Base-by-base conservation (phyloP, 2,113 vertebrate species). In the Thamnaconus septentrionalis region DNA sequence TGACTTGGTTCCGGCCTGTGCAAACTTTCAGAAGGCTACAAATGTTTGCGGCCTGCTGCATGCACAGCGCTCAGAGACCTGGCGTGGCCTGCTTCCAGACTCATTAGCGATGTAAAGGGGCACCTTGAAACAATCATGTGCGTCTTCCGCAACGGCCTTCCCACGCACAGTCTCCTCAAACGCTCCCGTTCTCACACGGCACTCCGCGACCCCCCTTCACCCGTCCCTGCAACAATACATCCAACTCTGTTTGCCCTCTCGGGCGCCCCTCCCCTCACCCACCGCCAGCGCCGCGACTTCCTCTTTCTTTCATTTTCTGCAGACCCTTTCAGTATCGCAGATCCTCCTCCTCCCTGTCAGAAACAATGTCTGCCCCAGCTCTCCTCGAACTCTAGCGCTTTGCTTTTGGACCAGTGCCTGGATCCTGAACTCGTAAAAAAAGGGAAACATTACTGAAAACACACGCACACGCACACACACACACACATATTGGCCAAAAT, bases 271-370 rank as follows among this genome's bases (percentile, higher is more conserved):
- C 18, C 18, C 2, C 18, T 31, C 18, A 31, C 18, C 18, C 18
- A 31, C 18, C 18, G 18, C 18, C 18, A 31, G 18, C 18, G 18
- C 18, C 64, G 61, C 77, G 68, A 85, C 78, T 86, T 89, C 89
- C 87, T 83, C 79, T 87, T 78, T 69, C 69, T 83, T 90, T 85
- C 67, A 74, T 82, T 85, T 84, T 78, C 79, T 80, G 53, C 75
- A 59, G 75, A 59, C 77, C 61, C 74, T 76, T 85, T 87, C 83
- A 83, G 75, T 73, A 79, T 83, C 71, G 48, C 52, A 68, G 66
- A 60, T 53, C 76, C 69, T 71, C 70, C 70, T 59, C 63, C 68
- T 70, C 59, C 68, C 72, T 59, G 70, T 40, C 61, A 7, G 79
- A 73, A 88, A 90, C 88, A 90, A 88, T 88, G 85, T 84, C 78